phyloP scores from a whole-genome alignment of 1,140 invertebrate genomes.

The Achroia grisella region DNA sequence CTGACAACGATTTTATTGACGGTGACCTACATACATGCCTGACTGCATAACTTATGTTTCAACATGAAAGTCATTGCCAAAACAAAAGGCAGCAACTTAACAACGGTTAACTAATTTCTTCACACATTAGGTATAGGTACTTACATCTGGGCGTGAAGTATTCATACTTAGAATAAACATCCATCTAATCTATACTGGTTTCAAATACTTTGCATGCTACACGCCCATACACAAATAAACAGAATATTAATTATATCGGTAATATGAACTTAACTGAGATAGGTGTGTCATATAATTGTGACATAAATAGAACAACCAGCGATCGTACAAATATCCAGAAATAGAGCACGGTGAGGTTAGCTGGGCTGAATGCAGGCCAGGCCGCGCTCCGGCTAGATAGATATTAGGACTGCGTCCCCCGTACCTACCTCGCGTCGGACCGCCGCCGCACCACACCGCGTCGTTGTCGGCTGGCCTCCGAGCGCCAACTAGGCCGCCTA shows the following conservation, averaged over 20 bases:
- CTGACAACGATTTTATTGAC: constrained; percentile 28
- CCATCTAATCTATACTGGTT: too few species aligned
- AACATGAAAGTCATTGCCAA: constrained; percentile 13
- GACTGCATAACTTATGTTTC: constrained; percentile 24
- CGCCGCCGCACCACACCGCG: constrained; percentile 14
- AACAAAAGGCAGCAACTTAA: constrained; percentile 3
- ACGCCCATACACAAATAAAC: too few species aligned
- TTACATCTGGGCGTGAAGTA: too few species aligned
- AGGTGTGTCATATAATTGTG: not conserved
- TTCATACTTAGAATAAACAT: too few species aligned
- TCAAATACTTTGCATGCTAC: too few species aligned
- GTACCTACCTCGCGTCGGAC: not conserved
- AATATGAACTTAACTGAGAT: not conserved
- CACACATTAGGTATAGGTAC: too few species aligned
- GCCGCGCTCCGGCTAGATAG: constrained; percentile 20
- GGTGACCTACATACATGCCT: constrained; percentile 48
- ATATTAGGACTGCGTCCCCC: constrained; percentile 42
- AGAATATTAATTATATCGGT: too few species aligned
- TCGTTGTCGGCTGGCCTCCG: not conserved
- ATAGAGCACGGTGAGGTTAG: constrained; percentile 31
- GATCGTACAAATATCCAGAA: constrained; percentile 20
- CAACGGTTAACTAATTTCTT: too few species aligned
- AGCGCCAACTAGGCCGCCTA: constrained; percentile 49
- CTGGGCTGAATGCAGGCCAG: constrained; percentile 25
- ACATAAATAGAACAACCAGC: constrained; percentile 10